Base-by-base conservation (phyloP, 2,797 vertebrate genomes). In the Crypturellus tataupa region DNA sequence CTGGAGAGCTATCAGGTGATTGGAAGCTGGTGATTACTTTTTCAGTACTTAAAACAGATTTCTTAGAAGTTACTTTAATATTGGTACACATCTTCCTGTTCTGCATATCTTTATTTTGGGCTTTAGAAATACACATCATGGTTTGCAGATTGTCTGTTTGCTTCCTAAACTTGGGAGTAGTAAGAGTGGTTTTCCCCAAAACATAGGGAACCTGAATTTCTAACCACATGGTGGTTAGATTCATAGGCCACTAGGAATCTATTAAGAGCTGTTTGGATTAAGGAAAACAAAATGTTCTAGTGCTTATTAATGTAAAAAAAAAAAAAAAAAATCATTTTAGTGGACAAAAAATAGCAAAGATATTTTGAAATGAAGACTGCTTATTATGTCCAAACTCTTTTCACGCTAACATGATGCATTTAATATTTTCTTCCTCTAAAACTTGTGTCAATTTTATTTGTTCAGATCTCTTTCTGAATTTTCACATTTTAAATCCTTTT, bases 1-100 rank as follows among this genome's bases (percentile, higher is more conserved):
- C 39, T 94, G 77, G 91, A 92, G 87, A 80, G 56, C 62, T 60
- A 49, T 49, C 70, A 82, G 44, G 70, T 96, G 77, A 95, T 85
- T 94, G 80, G 71, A 93, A 89, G 86, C 18, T 37, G 72, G 62
- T 64, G 73, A 91, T 72, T 89, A 70, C 15, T 75, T 35, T 93
- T 95, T 89, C 70, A 91, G 51, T 58, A 68, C 15, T 83, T 87
- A 27, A 21, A 92, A 85, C 8, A 89, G 31, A 12, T 80, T 84
- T 76, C 44, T 83, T 85, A 42, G 80, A 44, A 81, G 72, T 63
- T 33, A 65, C 69, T 27, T 87, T 62, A 25, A 90, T 93, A 82
- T n/a, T 82, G 35, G 25, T 42, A 51, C 15, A 68, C 18, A 33
- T 27, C 51, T 91, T 20, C 59, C 59, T 86, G 68, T 89, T 73